Percentiles rank a stretch among this genome's conserved stretches.
Conservation (phyloP, 2,113 vertebrate genomes). For the Sisor rabdophorus region DNA sequence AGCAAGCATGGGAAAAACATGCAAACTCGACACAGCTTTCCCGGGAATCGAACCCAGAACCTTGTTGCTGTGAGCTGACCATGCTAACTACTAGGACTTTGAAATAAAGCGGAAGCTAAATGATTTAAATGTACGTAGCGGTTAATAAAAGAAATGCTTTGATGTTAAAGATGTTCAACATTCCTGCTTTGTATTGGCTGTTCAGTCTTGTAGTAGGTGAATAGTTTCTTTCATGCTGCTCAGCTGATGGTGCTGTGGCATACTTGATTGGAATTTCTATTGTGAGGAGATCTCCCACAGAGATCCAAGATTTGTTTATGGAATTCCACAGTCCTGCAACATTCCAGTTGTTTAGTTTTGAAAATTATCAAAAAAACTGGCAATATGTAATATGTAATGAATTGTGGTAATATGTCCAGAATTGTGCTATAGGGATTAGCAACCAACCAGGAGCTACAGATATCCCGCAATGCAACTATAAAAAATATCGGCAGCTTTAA, state of each 20-base stretch:
- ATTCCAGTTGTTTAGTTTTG: background rate
- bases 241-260: slow-evolving; percentile 3
- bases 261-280: slow-evolving; percentile 18
- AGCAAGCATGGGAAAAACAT: too few relatives aligned
- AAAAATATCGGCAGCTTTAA: background rate
- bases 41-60: too few relatives aligned
- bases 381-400: background rate
- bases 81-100: background rate
- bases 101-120: background rate
- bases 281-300: slow-evolving; percentile 2
- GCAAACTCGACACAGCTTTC: too few relatives aligned
- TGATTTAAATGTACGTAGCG: background rate
- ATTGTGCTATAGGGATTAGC: background rate
- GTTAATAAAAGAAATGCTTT: background rate
- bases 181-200: background rate
- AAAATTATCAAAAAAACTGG: slow-evolving; percentile 1
- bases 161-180: background rate
- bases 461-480: background rate
- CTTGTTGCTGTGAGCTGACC: too few relatives aligned
- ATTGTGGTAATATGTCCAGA: background rate
- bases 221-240: slow-evolving; percentile 27
- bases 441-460: background rate
- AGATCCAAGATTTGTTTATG: slow-evolving; percentile 13
- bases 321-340: slow-evolving; percentile 27
- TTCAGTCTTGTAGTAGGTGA: background rate